phyloP scores from a whole-genome alignment of 1,140 invertebrate genomes.

The Drosophila ambigua region DNA sequence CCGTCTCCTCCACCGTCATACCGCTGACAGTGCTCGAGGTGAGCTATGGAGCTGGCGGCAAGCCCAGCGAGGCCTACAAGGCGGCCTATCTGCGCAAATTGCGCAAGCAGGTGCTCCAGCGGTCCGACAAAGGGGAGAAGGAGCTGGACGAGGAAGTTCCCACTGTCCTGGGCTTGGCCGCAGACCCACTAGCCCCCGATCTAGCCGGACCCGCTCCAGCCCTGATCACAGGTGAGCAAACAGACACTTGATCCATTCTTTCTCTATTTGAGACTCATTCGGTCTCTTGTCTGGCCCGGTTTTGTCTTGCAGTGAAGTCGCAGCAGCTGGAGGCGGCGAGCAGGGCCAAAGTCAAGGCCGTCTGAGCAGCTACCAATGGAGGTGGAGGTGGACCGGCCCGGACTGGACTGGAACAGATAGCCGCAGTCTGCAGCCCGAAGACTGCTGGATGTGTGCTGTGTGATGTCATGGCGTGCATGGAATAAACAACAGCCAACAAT shows the following conservation, averaged over 20 bases:
- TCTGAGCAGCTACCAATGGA: not conserved
- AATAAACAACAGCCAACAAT: slow-evolving; percentile 22
- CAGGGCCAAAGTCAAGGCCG: slow-evolving; percentile 65
- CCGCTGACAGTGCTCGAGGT: slow-evolving; percentile 87
- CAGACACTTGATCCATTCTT: not conserved
- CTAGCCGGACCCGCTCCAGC: slow-evolving; percentile 49
- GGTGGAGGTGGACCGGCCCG: slow-evolving; percentile 18
- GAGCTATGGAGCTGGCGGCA: slow-evolving; percentile 77
- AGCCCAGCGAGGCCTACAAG: slow-evolving; percentile 80
- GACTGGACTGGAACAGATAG: not conserved
- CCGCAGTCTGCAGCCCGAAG: not conserved
- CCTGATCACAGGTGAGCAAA: slow-evolving; percentile 57
- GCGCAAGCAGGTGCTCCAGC: slow-evolving; percentile 74
- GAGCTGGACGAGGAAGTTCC: slow-evolving; percentile 10
- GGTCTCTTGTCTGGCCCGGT: not conserved
- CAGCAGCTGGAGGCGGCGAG: slow-evolving; percentile 44
- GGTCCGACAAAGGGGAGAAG: slow-evolving; percentile 18
- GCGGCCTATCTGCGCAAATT: slow-evolving; percentile 77
- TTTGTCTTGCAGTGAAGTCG: slow-evolving; percentile 55
- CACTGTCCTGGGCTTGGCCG: slow-evolving; percentile 21
- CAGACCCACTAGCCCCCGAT: slow-evolving; percentile 17
- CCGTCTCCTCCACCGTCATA: slow-evolving; percentile 88
- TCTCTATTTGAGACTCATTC: not conserved
- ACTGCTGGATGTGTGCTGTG: slow-evolving; percentile 4
- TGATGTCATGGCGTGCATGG: slow-evolving; percentile 31